A percentile compares a stretch with the other conserved stretches of the same genome.
phyloP scores from a whole-genome alignment of 2,113 vertebrate genomes.

The Nematolebias whitei region DNA sequence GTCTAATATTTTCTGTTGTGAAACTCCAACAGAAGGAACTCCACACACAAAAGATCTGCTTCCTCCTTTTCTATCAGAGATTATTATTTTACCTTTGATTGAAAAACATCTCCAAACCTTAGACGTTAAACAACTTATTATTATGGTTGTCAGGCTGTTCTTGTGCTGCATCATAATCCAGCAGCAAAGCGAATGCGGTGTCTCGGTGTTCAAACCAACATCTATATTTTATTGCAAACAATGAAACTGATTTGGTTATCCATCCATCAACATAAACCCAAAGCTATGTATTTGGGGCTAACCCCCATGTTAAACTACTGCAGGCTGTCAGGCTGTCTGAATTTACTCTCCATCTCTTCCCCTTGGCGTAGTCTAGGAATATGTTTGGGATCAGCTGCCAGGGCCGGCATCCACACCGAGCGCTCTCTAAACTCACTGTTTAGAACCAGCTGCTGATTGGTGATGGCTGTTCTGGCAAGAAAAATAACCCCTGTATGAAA shows the following conservation, averaged over 20 bases:
- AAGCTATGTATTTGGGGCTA: conserved; percentile 52
- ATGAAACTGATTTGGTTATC: conserved; percentile 73
- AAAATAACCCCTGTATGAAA: conserved; percentile 83
- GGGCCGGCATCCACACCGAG: conserved; percentile 51
- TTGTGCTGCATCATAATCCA: conserved; percentile 44
- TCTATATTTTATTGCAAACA: conserved; percentile 70
- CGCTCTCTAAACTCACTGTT: conserved; percentile 65
- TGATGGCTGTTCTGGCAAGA: conserved; percentile 82
- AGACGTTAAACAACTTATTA: conserved; percentile 22
- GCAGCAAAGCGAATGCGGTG: conserved; percentile 45
- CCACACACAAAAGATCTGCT: conserved; percentile 30
- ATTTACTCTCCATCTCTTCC: conserved; percentile 61
- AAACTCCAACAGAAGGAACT: conserved; percentile 40
- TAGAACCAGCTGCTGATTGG: conserved; percentile 76
- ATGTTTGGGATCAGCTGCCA: conserved; percentile 64
- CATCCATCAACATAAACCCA: conserved; percentile 71
- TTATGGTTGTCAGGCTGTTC: conserved; percentile 4
- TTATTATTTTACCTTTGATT: conserved; percentile 27
- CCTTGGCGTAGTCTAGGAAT: conserved; percentile 59
- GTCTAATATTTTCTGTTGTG: conserved; percentile 34
- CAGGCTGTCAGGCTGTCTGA: conserved; percentile 71
- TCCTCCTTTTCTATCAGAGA: conserved; percentile 36
- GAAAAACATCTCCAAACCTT: conserved; percentile 22
- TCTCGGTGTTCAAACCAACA: conserved; percentile 62
- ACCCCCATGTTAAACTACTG: conserved; percentile 65